A percentile compares a stretch with the other conserved stretches of the same genome.
Evolutionary conservation across 2,113 vertebrate genomes (phyloP).

Genomic region (Nestor notabilis): DNA sequence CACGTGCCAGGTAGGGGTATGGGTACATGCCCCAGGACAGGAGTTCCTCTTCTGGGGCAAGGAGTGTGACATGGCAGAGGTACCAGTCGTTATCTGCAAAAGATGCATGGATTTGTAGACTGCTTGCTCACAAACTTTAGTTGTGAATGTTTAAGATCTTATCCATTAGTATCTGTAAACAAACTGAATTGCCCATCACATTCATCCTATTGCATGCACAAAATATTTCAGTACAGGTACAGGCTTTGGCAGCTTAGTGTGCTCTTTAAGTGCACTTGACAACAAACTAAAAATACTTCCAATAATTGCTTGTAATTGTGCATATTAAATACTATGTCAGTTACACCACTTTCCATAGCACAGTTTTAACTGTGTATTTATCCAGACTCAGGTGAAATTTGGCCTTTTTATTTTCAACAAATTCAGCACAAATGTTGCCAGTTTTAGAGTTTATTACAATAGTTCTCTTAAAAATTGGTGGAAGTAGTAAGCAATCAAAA

Average conservation of each 20-base stretch:
- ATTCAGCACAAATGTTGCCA: not conserved
- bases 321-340: not conserved
- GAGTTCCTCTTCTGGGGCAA: slow-evolving; percentile 73
- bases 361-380: not conserved
- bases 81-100: slow-evolving; percentile 86
- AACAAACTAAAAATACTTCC: not conserved
- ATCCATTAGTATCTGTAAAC: not conserved
- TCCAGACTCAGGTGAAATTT: not conserved
- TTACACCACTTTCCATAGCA: not conserved
- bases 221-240: not conserved
- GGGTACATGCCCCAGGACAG: slow-evolving; percentile 89
- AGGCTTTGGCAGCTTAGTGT: not conserved
- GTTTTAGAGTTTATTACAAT: not conserved
- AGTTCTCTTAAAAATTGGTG: not conserved
- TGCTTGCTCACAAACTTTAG: not conserved
- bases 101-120: not conserved
- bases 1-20: slow-evolving; percentile 80
- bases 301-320: not conserved
- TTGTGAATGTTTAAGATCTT: not conserved
- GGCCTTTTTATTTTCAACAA: not conserved
- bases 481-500: not conserved
- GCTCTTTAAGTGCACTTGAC: not conserved
- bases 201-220: not conserved
- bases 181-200: not conserved
- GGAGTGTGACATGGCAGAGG: slow-evolving; percentile 81